These are phyloP conservation scores for Isurus oxyrinchus DNA, from an alignment of 2,113 vertebrate species.

Conservation along the genomic window DNA sequence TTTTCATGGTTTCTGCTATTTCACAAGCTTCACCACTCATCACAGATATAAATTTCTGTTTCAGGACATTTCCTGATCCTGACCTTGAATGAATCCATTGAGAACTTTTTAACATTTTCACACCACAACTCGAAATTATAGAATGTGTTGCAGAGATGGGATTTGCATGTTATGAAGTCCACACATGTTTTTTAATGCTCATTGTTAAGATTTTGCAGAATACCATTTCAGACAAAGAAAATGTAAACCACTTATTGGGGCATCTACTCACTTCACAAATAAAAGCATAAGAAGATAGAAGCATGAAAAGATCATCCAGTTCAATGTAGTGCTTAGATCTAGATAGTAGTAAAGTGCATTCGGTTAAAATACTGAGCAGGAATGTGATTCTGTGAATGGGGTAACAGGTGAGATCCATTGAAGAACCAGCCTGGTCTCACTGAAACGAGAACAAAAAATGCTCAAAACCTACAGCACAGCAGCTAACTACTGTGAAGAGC, in stretches of 20 bases:
- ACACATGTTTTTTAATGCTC: background rate
- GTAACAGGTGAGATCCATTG: background rate
- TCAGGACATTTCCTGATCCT: background rate
- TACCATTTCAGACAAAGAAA: background rate
- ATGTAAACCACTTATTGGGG: background rate
- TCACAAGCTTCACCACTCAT: background rate
- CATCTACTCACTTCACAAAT: background rate
- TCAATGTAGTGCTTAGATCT: background rate
- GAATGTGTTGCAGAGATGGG: background rate
- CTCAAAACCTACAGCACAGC: background rate
- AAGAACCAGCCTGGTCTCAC: background rate
- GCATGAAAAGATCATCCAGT: background rate
- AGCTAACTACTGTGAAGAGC: background rate
- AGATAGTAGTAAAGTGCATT: too few species aligned
- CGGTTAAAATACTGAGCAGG: background rate
- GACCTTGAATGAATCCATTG: background rate
- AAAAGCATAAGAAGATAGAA: background rate
- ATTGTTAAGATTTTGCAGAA: slow-evolving; percentile 7
- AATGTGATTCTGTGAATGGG: background rate
- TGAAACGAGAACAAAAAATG: background rate
- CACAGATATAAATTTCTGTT: background rate
- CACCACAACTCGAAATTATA: background rate
- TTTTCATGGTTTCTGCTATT: background rate
- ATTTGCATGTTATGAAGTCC: background rate
- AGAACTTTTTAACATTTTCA: background rate